Conservation (phyloP, 1,140 invertebrate species). For the Phymorhynchus buccinoides region DNA sequence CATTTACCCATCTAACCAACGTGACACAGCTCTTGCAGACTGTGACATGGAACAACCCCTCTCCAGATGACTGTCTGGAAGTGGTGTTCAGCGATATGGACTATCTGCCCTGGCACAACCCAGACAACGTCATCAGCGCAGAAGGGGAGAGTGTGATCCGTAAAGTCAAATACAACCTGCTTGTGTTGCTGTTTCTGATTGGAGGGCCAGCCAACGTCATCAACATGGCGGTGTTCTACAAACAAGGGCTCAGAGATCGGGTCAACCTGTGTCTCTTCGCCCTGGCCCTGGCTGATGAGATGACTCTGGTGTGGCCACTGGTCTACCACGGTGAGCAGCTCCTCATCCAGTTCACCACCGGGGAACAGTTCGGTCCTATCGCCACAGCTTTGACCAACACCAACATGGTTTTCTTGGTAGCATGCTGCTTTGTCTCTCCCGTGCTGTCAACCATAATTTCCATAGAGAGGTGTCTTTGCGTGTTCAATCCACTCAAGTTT, state of each 20-base stretch:
- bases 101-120: no score
- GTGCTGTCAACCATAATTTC: conserved; percentile 15
- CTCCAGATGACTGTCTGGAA: no score
- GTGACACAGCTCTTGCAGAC: no score
- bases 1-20: no score
- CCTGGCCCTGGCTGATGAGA: neutral
- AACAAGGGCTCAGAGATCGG: no score
- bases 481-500: neutral
- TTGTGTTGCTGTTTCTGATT: no score
- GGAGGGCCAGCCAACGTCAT: neutral
- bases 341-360: neutral
- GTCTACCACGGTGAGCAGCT: neutral
- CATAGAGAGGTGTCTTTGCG: conserved; percentile 18
- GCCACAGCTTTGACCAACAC: neutral
- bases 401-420: neutral
- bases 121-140: no score
- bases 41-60: no score
- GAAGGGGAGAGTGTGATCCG: no score
- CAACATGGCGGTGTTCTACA: conserved; percentile 10
- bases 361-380: neutral
- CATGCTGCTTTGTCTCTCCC: neutral
- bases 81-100: no score
- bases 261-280: neutral
- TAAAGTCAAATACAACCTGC: no score
- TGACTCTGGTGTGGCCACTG: neutral